Base-by-base conservation (phyloP, 2,888 invertebrate species). In the Ectemnius continuus region DNA sequence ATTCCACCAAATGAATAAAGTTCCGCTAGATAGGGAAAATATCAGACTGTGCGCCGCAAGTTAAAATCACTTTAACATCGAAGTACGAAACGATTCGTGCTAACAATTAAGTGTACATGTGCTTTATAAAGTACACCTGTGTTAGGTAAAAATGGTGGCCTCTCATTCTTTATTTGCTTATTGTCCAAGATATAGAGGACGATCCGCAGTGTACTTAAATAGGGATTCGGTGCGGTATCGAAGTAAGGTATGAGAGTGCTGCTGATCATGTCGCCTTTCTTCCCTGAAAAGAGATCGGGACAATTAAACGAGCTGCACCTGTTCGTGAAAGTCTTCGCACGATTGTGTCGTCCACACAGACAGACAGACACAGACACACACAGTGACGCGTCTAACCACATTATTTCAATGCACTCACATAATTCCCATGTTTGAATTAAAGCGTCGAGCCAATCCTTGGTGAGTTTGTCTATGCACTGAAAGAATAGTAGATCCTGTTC, bases 161-260 rank as follows among this genome's bases (percentile, higher is more conserved):
- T 92, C n/a, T 52, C 52, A 52, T 52, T 52, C 89, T 94, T 95
- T 68, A 94, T 92, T 84, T 93, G 93, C 87, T 94, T 92, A 80
- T 93, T 94, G 79, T 94, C 94, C 75, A 92, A 91, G 83, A 93
- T 93, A 87, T 94, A 94, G 70, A 93, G 92, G 68, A 94, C 90
- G 80, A 95, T 92, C 73, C 92, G 89, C 70, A 95, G 88, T 28
- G 92, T 92, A 72, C 93, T 91, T 82, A 93, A 91, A 86, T 93
- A 94, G 3, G 94, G 94, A 88, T 95, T 94, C 23, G 90, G 88
- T 73, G 92, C 91, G 36, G 90, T 90, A 48, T 91, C 89, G 81
- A 93, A 93, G 83, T 93, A 93, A 26, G 91, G 85, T 64, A 90
- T 88, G 6, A 94, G 90, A 67, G 92, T 92, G 79, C 89, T 91